Conservation (phyloP, 2,113 vertebrate genomes). For the Choloepus hoffmanni region DNA sequence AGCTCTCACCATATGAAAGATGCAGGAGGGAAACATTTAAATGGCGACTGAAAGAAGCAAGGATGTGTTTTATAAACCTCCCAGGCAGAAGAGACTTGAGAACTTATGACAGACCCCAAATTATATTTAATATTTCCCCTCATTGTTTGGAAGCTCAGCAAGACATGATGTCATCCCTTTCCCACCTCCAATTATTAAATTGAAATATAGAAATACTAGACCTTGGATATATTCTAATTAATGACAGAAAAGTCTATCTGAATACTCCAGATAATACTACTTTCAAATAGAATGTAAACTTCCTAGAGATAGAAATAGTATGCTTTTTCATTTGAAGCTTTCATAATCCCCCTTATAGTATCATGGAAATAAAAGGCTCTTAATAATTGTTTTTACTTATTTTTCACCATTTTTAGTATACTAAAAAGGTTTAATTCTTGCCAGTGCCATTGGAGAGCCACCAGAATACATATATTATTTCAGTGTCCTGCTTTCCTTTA, state of each 20-base stretch:
- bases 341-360: not conserved
- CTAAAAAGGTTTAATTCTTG: not conserved
- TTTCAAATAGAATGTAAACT: constrained; percentile 12
- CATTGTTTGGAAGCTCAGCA: not conserved
- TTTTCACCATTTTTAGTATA: not conserved
- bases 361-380: not conserved
- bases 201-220: not conserved
- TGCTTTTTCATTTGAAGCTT: not conserved
- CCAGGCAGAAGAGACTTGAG: not conserved
- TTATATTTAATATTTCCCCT: not conserved
- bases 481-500: not conserved
- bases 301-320: not conserved
- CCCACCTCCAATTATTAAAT: not conserved
- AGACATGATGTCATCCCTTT: not conserved
- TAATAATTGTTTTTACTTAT: not conserved
- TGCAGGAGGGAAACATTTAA: not conserved
- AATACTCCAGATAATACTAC: not conserved
- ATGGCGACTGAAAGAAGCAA: not conserved
- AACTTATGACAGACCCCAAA: not conserved
- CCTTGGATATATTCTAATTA: not conserved
- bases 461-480: not conserved
- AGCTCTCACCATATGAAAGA: not conserved
- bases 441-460: not conserved
- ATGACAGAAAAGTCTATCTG: not conserved
- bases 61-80: not conserved